Base-by-base conservation (phyloP, 2,797 vertebrate genomes). In the Mycteria americana region DNA sequence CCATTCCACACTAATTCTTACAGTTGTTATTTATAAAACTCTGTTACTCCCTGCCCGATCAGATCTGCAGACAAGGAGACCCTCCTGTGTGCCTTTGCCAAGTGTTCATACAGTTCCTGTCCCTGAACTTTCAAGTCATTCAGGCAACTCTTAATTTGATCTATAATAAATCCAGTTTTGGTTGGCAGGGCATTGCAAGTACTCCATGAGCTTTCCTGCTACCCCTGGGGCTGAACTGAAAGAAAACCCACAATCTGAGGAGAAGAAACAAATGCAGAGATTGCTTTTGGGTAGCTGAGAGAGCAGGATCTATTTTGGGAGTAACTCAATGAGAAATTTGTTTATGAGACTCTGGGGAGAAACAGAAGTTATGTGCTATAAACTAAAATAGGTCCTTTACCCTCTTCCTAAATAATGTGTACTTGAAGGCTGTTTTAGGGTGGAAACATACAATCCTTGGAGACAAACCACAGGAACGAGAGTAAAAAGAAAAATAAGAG, bases 251-350 rank as follows among this genome's bases (percentile, higher is more conserved):
- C 62, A 69, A 62, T 54, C 27, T 82, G 60, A 74, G 41, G 46
- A 82, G 53, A 80, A 93, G 45, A 83, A 85, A 94, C 24, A 92
- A 87, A 93, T 87, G 53, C 68, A 93, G 78, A 85, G 56, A 50
- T 68, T 89, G 56, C 30, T 91, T 92, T 93, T 57, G 90, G 41
- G 74, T 70, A 89, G 74, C 57, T 57, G 62, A 91, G 80, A 88
- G 60, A 88, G 43, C 41, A 85, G 56, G 68, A 63, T 68, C 90
- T 94, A 94, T 97, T 95, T 85, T 83, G 88, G 68, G 93, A 95
- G n/a, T 67, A 93, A 88, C 45, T 95, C 86, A 95, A 87, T 92
- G 88, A 95, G 94, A 96, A 96, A 92, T 92, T 83, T 22, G 31
- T 88, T 96, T 94, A 94, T 74, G 88, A 88, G 72, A n/a, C 94